Percentiles rank a stretch among this genome's conserved stretches.
phyloP scores from a whole-genome alignment of 1,140 invertebrate species.

The Drosophila paulistorum region DNA sequence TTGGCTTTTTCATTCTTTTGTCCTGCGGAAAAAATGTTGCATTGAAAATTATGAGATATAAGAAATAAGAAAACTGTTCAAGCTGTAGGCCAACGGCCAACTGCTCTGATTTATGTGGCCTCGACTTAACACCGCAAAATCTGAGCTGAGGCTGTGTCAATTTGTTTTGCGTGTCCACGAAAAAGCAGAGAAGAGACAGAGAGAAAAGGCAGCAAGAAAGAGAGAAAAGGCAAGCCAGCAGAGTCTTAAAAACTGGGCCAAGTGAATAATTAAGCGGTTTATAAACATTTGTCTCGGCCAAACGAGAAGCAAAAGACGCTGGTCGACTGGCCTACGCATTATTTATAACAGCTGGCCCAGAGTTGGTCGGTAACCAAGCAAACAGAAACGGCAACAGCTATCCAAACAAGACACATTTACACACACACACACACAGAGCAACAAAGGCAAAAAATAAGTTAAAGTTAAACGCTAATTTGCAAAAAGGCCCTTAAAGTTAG shows the following conservation, averaged over 20 bases:
- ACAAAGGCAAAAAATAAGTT: conserved; percentile 26
- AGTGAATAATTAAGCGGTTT: conserved; percentile 81
- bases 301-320: conserved; percentile 23
- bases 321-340: conserved; percentile 30
- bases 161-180: conserved; percentile 67
- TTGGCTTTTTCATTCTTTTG: conserved; percentile 8
- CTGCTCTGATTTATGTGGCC: conserved; percentile 70
- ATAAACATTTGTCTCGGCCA: conserved; percentile 79
- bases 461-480: conserved; percentile 57
- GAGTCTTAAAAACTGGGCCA: conserved; percentile 65
- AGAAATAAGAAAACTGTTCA: conserved; percentile 32
- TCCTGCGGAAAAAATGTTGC: conserved; percentile 1
- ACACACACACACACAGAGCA: neutral
- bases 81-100: conserved; percentile 24
- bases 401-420: neutral
- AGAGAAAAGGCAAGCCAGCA: neutral
- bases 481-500: conserved; percentile 50
- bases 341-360: conserved; percentile 51
- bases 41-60: conserved; percentile 51
- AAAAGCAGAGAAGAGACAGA: conserved; percentile 34
- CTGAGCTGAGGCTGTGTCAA: conserved; percentile 71
- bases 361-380: neutral
- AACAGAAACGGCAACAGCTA: neutral
- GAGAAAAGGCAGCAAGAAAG: conserved; percentile 25
- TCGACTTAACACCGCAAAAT: conserved; percentile 76